Base-by-base conservation (phyloP, 2,888 invertebrate species). In the Amphipoea oculea region DNA sequence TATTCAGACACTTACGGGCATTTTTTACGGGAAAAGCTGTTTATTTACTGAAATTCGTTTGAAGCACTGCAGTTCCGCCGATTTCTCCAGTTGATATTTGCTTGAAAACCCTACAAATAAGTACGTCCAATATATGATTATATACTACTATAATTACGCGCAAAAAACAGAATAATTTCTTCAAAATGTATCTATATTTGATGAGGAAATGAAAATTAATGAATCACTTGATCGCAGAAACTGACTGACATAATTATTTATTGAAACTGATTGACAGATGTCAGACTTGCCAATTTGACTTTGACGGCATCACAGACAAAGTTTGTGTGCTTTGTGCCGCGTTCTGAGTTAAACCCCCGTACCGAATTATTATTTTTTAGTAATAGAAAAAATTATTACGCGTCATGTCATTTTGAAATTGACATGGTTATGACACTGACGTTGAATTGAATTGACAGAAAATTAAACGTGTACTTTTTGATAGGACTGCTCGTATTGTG, bases 151-250 rank as follows among this genome's bases (percentile, higher is more conserved):
- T n/a, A 54, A 40, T 9, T 57, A 60, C 12, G 14, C 14, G 14
- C 36, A 23, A 12, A 45, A 6, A 45, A 69, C 23, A 51, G 3
- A 60, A 73, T 14, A 1, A 45, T 80, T 63, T 63, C 6, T n/a
- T 48, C 36, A 14, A 42, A 60, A 29, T 60, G 1, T 69, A 48
- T 69, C 63, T 65, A 0, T 63, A 23, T 1, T 29, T 9, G n/a
- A 42, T 42, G 51, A 65, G 36, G 80, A 85, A 83, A 40, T 65
- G 2, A 36, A 36, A 9, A n/a, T 29, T 29, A 74, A 70, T 83
- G 83, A 85, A 76, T 83, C 85, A 83, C 57, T 84, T 75, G n/a
- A 65, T 65, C 20, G n/a, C 60, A 17, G 36, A n/a, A 74, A 45
- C 2, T 11, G 1, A 75, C 29, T n/a, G 60, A 36, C 51, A 71